Evolutionary conservation across 2,113 vertebrate species (phyloP), one percentile per base, ranked within the genome.

Genomic region (Platichthys flesus): DNA sequence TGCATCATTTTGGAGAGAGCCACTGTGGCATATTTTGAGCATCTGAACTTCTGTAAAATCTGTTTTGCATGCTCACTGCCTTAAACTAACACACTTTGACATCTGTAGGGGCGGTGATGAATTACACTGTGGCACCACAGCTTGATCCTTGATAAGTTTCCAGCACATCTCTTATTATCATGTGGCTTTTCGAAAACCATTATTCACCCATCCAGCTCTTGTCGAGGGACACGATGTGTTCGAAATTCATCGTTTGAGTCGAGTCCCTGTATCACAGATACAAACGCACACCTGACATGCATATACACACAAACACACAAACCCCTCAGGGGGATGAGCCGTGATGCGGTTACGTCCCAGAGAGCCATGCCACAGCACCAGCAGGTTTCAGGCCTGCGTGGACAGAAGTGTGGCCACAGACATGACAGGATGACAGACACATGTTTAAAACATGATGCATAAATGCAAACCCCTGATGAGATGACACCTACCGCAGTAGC

Each of bases 371-470:
- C 85, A 79, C 69, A n/a, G 57, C 40, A 83, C 81, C 85, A 82
- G 85, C 86, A 82, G 81, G 74, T 86, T 79, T 75, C 71, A 84
- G 74, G 55, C 71, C 71, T 66, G 52, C 37, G 71, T 63, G 88
- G 90, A 90, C 87, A 88, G 75, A 88, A 84, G 78, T 83, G 76
- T 66, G 83, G 86, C 85, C 60, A 85, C 88, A 90, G 75, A 51
- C 70, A 67, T 35, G 31, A 74, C 75, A 82, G 72, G 49, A 77
- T 85, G 88, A 89, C 85, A 87, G 80, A 88, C 84, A 83, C 84
- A 93, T 92, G 91, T 89, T 89, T 93, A 87, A 93, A 90, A 92
- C 86, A 92, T 94, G 52, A 31, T 54, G 79, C 82, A 92, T 89
- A 85, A 91, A 91, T 79, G 84, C 81, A 86, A 56, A 85, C 71